Evolutionary conservation across 2,888 invertebrate genomes (phyloP).

Genomic region (Agapostemon virescens): DNA sequence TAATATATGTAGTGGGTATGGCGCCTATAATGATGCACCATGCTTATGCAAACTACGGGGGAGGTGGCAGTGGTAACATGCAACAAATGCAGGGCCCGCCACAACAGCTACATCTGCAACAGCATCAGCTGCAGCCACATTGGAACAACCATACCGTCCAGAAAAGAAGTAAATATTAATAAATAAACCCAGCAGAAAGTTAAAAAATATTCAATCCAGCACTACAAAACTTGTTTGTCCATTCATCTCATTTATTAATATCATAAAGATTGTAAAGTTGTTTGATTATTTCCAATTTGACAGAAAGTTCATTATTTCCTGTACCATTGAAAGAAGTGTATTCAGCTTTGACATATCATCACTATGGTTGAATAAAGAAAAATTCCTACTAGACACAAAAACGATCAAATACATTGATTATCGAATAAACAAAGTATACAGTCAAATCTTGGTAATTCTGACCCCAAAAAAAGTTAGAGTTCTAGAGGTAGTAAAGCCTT

Average conservation of each 20-base stretch:
- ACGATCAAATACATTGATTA: slow-evolving; percentile 47
- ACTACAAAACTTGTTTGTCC: slow-evolving; percentile 66
- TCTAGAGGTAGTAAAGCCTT: not conserved
- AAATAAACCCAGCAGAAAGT: slow-evolving; percentile 62
- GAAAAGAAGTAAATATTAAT: slow-evolving; percentile 82
- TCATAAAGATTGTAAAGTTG: slow-evolving; percentile 55
- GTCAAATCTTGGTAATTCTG: not conserved
- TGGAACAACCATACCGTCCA: slow-evolving; percentile 81
- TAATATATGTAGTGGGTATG: slow-evolving; percentile 81
- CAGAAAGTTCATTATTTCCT: slow-evolving; percentile 10
- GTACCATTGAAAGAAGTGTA: slow-evolving; percentile 17
- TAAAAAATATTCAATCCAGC: slow-evolving; percentile 59
- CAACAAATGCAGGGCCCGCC: slow-evolving; percentile 82
- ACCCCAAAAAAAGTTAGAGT: not conserved
- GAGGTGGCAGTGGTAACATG: slow-evolving; percentile 82
- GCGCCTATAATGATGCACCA: slow-evolving; percentile 82
- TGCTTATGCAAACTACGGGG: slow-evolving; percentile 83
- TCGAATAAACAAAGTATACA: not conserved
- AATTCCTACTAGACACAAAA: slow-evolving; percentile 33
- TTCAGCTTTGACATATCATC: slow-evolving; percentile 61
- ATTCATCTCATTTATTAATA: slow-evolving; percentile 64
- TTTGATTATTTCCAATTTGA: slow-evolving; percentile 37
- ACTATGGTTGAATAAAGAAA: slow-evolving; percentile 59
- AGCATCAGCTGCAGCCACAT: slow-evolving; percentile 81
- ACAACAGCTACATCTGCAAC: slow-evolving; percentile 81